Evolutionary conservation across 2,797 vertebrate genomes (phyloP), one percentile per base, ranked within the genome.

Genomic region (Telmatherina bonti): DNA sequence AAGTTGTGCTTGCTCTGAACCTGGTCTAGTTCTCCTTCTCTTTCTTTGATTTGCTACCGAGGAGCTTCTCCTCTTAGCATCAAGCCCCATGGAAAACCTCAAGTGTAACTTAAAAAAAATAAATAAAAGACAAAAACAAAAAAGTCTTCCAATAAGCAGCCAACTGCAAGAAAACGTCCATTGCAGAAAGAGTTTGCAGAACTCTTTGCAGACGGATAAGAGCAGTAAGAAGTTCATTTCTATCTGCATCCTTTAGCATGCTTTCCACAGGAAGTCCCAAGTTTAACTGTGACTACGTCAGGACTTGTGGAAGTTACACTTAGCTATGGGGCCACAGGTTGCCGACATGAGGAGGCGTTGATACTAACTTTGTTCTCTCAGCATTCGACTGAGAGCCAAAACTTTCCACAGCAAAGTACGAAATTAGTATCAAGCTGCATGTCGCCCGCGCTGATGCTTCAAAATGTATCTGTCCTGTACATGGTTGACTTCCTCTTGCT

Each of bases 391-490:
- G 92, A 92, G 91, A 94, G 84, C 66, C 67, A 86, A 86, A 93
- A 93, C 90, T 93, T 94, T 91, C 87, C 90, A 69, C 33, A 53
- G 83, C 86, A 92, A 93, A 88, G 92, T 92, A 91, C 94, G 92
- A 96, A 97, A 96, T 96, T 96, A 96, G 95, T 96, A 95, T 93
- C 87, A 92, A 91, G 92, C 93, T 90, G 93, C 96, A 95, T 97
- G 97, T 95, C 91, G 93, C 91, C 92, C 81, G 89, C 93, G 95
- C 86, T 92, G 96, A 98, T 98, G 97, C 96, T 97, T 96, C 96
- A 97, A 97, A 98, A 97, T 98, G 97, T 97, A 97, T 96, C 93
- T 90, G 87, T 91, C 88, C 90, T 92, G 88, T 92, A 90, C 94
- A 70, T 87, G 88, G 90, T 91, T 86, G 88, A 87, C 83, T 79